Conservation (phyloP, 2,888 invertebrate genomes). For the Oscheius myriophilus region DNA sequence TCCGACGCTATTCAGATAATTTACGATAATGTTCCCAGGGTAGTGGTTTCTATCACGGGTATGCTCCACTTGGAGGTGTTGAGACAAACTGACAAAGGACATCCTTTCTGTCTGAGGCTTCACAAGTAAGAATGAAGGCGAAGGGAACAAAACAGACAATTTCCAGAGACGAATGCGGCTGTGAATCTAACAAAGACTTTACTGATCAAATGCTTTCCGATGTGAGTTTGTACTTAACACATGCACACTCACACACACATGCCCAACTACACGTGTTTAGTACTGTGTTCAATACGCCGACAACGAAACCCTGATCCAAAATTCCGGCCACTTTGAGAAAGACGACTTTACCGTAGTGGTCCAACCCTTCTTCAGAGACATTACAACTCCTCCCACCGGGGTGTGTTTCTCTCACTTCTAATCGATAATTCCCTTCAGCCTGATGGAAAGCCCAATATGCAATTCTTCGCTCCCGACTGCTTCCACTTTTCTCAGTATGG, state of each 20-base stretch:
- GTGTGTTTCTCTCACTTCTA: constrained; percentile 16
- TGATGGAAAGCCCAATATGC: background rate
- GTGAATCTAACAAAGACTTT: constrained; percentile 52
- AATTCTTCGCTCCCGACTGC: constrained; percentile 63
- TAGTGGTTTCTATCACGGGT: constrained; percentile 53
- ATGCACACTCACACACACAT: no score
- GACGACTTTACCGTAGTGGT: constrained; percentile 62
- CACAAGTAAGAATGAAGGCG: constrained; percentile 44
- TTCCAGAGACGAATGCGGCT: constrained; percentile 55
- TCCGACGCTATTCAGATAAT: constrained; percentile 52
- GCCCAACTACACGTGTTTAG: constrained; percentile 5
- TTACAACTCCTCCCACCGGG: constrained; percentile 47
- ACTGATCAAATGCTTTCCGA: constrained; percentile 39
- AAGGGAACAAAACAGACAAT: background rate
- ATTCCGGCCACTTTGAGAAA: constrained; percentile 48
- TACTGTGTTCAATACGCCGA: constrained; percentile 46
- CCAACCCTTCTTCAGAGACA: constrained; percentile 59
- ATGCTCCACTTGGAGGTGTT: constrained; percentile 56
- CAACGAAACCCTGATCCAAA: constrained; percentile 48
- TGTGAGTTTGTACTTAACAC: constrained; percentile 8
- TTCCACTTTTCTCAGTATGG: constrained; percentile 65
- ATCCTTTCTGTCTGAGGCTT: constrained; percentile 46
- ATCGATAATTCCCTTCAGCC: no score
- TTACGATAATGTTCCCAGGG: constrained; percentile 48
- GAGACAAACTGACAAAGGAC: constrained; percentile 46